These are phyloP conservation scores for Phalera bucephala DNA, from an alignment of 2,888 invertebrate species.

Conservation along the genomic window DNA sequence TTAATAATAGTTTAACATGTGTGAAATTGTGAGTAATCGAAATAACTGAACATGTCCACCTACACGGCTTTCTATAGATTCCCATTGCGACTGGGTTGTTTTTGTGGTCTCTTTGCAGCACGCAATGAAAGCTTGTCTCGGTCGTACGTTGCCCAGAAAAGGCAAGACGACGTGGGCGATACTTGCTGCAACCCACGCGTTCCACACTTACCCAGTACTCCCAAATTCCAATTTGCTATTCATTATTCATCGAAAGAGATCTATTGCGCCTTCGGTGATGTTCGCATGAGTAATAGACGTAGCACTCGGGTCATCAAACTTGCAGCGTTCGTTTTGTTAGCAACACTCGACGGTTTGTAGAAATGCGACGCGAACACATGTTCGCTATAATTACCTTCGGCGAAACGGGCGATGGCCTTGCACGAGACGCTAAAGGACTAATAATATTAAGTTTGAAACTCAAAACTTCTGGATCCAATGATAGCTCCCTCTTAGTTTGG, in stretches of 20 bases:
- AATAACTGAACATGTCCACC: constrained; percentile 50
- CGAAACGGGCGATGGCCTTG: constrained; percentile 39
- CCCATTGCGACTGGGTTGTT: constrained; percentile 28
- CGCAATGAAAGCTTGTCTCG: constrained; percentile 56
- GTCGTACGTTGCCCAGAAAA: constrained; percentile 49
- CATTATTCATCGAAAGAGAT: constrained; percentile 25
- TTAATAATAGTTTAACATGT: constrained; percentile 10
- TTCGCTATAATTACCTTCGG: constrained; percentile 40
- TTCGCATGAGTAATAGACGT: constrained; percentile 34
- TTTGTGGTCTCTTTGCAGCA: constrained; percentile 24
- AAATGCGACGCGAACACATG: constrained; percentile 35
- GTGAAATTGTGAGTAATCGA: constrained; percentile 36
- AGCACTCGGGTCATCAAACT: constrained; percentile 51
- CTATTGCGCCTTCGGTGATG: constrained; percentile 17
- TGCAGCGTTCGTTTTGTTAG: constrained; percentile 26
- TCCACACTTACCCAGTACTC: constrained; percentile 30
- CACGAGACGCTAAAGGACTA: constrained; percentile 28
- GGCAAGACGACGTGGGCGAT: constrained; percentile 44
- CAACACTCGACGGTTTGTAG: constrained; percentile 31
- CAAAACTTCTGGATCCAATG: neutral
- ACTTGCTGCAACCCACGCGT: constrained; percentile 35
- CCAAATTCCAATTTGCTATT: constrained; percentile 27
- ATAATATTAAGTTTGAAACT: constrained; percentile 33
- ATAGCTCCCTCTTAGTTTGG: constrained; percentile 1
- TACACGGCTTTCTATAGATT: constrained; percentile 59